Percentiles rank a stretch among this genome's conserved stretches.
Evolutionary conservation across 2,797 vertebrate genomes (phyloP).

Genomic region (Sebastiscus albofasciatus): DNA sequence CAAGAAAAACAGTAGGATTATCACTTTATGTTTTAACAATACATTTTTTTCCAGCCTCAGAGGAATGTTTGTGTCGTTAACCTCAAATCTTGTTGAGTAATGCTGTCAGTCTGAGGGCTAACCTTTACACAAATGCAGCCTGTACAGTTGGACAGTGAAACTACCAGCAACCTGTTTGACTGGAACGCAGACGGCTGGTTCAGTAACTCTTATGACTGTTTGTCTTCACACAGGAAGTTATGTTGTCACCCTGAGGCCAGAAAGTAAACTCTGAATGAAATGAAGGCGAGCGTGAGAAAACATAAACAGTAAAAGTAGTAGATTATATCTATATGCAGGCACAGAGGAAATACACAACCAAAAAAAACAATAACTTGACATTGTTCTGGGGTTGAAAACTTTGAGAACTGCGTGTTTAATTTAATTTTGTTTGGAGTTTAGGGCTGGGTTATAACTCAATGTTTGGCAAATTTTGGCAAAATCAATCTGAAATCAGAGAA

Average conservation of each 20-base stretch:
- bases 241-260: not conserved
- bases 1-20: not conserved
- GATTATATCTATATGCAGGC: not conserved
- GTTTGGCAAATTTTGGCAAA: not conserved
- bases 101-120: not conserved
- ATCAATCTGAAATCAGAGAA: too few relatives aligned
- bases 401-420: too few relatives aligned
- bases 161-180: conserved; percentile 58
- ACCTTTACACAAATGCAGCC: not conserved
- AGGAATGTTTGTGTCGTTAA: not conserved
- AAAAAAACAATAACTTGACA: too few relatives aligned
- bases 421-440: too few relatives aligned
- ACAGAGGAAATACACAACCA: not conserved
- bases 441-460: not conserved
- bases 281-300: not conserved
- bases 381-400: too few relatives aligned
- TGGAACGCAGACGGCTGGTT: conserved; percentile 46
- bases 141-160: not conserved
- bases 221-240: conserved; percentile 1
- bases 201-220: not conserved
- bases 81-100: not conserved
- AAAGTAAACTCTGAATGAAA: not conserved
- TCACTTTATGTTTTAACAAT: not conserved
- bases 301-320: not conserved
- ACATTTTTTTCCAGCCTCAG: not conserved